A percentile compares a stretch with the other conserved stretches of the same genome.
Evolutionary conservation across 2,113 vertebrate species (phyloP).

Genomic region (Rhabdomys dilectus): DNA sequence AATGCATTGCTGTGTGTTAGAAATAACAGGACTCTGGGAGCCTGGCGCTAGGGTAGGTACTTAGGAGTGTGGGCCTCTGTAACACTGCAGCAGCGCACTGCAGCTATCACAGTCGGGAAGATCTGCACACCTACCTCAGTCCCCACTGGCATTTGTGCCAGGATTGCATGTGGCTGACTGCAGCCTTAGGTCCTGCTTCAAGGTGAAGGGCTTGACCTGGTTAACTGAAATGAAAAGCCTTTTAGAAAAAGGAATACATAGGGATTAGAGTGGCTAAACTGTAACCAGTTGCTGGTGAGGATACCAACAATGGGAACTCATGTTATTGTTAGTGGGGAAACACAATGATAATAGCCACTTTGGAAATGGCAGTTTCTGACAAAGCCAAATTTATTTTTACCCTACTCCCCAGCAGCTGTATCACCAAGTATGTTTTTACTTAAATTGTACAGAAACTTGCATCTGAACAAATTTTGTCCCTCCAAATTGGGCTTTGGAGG

Average conservation of each 20-base stretch:
- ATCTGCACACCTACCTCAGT: not conserved
- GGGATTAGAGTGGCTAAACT: not conserved
- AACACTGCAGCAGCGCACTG: not conserved
- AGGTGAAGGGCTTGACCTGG: not conserved
- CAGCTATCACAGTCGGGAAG: not conserved
- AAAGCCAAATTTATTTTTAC: not conserved
- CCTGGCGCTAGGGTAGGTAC: not conserved
- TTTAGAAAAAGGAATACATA: not conserved
- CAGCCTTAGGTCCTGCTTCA: not conserved
- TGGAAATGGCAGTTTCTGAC: not conserved
- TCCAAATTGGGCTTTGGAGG: too few relatives aligned
- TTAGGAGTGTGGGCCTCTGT: conserved; percentile 8
- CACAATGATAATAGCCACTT: not conserved
- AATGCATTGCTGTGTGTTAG: not conserved
- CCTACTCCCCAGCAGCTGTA: not conserved
- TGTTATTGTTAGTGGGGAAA: not conserved
- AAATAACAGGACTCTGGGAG: conserved; percentile 6
- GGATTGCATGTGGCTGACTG: not conserved
- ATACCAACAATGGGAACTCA: not conserved
- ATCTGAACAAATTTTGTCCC: too few relatives aligned
- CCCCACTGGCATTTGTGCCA: not conserved
- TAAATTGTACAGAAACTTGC: not conserved
- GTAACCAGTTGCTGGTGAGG: not conserved
- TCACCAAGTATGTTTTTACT: not conserved
- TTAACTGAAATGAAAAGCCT: not conserved